Percentiles rank a stretch among this genome's conserved stretches.
Evolutionary conservation across 1,140 invertebrate genomes (phyloP).

Genomic region (Penaeus chinensis): DNA sequence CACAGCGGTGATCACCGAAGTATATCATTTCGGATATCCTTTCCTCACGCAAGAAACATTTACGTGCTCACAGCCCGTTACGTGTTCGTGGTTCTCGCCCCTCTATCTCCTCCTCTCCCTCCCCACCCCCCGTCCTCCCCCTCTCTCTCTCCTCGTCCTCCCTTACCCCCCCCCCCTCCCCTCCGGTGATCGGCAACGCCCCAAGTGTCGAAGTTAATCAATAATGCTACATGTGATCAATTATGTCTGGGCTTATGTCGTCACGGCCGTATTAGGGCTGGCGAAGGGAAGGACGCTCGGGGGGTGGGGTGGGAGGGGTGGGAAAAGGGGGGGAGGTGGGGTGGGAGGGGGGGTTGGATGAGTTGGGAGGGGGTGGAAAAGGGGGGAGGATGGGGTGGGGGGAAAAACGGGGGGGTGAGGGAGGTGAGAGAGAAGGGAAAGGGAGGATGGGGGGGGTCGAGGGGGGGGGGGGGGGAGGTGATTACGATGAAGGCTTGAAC

Average conservation of each 20-base stretch:
- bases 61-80: too few relatives aligned
- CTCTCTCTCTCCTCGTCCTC: background rate
- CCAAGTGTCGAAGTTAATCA: background rate
- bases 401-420: too few relatives aligned
- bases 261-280: slow-evolving; percentile 18
- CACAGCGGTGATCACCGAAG: too few relatives aligned
- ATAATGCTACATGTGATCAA: slow-evolving; percentile 26
- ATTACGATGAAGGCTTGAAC: too few relatives aligned
- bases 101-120: background rate
- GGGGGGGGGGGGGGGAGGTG: too few relatives aligned
- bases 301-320: background rate
- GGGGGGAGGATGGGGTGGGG: too few relatives aligned
- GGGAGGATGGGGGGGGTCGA: too few relatives aligned
- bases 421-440: too few relatives aligned
- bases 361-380: too few relatives aligned
- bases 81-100: background rate
- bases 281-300: background rate
- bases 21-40: too few relatives aligned
- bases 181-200: too few relatives aligned
- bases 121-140: background rate
- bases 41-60: too few relatives aligned
- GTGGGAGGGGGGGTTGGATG: background rate
- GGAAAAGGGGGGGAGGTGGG: background rate
- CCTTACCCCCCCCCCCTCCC: background rate
- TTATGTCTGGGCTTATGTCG: slow-evolving; percentile 19